Evolutionary conservation across 2,888 invertebrate species (phyloP).

Genomic region (Cosmopolites sordidus): DNA sequence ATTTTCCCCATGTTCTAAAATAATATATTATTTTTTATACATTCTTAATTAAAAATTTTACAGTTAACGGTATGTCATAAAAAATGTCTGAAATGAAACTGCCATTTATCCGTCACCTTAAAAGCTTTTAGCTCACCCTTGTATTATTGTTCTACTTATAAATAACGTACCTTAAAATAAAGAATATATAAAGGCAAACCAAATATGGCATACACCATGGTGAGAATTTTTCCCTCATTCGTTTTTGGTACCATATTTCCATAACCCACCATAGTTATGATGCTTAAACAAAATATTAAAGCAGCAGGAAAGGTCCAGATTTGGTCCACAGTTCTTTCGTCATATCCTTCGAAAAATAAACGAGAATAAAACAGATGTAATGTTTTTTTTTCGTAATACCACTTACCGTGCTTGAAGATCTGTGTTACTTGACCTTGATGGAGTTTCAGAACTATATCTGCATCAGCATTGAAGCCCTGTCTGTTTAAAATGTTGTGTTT

Average conservation of each 20-base stretch:
- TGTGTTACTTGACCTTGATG: conserved; percentile 67
- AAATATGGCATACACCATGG: conserved; percentile 80
- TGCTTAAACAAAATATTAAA: conserved; percentile 81
- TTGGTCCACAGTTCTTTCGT: conserved; percentile 62
- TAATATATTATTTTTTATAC: neutral
- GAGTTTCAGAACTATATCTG: conserved; percentile 57
- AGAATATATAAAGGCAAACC: conserved; percentile 84
- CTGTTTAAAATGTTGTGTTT: conserved; percentile 67
- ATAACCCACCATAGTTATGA: conserved; percentile 90
- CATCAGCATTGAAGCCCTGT: conserved; percentile 58
- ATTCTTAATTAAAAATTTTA: neutral
- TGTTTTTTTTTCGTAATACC: neutral
- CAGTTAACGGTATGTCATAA: no score
- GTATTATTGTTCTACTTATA: neutral
- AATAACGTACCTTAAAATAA: conserved; percentile 61
- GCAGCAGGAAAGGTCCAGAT: conserved; percentile 86
- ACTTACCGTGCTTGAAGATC: conserved; percentile 55
- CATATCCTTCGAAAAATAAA: conserved; percentile 50
- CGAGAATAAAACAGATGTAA: neutral
- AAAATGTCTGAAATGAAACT: no score
- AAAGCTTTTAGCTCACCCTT: no score
- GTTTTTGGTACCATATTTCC: conserved; percentile 83
- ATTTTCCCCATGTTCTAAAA: conserved; percentile 76
- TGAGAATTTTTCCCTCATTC: conserved; percentile 76
- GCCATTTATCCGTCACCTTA: no score